A percentile compares a stretch with the other conserved stretches of the same genome.
phyloP scores from a whole-genome alignment of 2,797 vertebrate species.

The Bradypodion pumilum region DNA sequence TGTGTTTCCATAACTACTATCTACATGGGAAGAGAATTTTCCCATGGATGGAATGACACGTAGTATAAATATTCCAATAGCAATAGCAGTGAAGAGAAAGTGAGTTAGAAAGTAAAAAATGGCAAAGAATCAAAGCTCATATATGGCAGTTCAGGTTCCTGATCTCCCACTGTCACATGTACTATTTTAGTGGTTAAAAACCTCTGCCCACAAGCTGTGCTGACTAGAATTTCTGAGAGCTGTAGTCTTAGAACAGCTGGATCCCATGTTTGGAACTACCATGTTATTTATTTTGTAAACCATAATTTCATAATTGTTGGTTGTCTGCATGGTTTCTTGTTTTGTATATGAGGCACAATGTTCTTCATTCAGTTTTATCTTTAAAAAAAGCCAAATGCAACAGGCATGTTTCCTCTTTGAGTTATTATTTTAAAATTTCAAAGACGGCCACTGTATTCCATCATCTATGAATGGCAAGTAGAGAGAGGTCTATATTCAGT shows the following conservation, averaged over 20 bases:
- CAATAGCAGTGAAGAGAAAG: neutral
- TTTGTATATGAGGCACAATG: constrained; percentile 13
- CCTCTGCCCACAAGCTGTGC: no score
- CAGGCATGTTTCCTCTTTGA: constrained; percentile 17
- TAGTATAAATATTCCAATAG: neutral
- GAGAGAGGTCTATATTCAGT: neutral
- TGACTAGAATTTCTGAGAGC: no score
- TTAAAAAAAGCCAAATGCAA: neutral
- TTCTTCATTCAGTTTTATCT: neutral
- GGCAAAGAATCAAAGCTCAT: no score
- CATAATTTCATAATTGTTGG: neutral
- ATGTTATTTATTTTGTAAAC: no score
- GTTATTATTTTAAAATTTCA: constrained; percentile 30
- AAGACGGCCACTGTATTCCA: constrained; percentile 9
- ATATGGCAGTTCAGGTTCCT: no score
- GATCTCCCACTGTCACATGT: no score
- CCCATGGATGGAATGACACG: neutral
- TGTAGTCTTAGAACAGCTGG: no score
- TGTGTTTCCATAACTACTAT: neutral
- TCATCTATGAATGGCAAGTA: constrained; percentile 28
- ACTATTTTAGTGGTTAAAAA: no score
- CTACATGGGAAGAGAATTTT: neutral
- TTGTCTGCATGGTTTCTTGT: neutral
- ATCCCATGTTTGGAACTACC: no score
- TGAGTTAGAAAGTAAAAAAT: neutral